Conservation (phyloP, 2,113 vertebrate genomes). For the Shinisaurus crocodilurus region DNA sequence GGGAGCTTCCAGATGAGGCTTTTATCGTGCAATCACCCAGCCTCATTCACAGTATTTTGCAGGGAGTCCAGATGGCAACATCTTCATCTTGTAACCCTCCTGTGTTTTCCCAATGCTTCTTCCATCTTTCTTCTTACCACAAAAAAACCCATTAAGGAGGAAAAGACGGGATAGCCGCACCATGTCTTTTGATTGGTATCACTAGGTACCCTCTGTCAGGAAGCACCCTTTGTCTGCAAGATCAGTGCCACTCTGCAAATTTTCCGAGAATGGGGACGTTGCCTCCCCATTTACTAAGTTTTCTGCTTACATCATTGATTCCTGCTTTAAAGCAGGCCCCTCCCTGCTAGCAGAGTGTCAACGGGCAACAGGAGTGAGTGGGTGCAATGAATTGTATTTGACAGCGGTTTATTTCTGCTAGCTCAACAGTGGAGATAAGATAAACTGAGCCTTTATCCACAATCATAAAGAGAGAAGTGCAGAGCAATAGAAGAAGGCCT, state of each 20-base stretch:
- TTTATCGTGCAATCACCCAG: too few species aligned
- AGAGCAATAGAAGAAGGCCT: neutral
- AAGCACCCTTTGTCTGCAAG: neutral
- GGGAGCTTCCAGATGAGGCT: too few species aligned
- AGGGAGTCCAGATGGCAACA: neutral
- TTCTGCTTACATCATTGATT: neutral
- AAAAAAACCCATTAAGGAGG: too few species aligned
- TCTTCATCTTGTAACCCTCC: too few species aligned
- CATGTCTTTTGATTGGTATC: too few species aligned
- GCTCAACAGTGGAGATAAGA: conserved; percentile 27
- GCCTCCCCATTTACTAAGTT: neutral
- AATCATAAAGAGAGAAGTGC: neutral
- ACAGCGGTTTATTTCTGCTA: neutral
- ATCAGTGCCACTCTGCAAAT: neutral
- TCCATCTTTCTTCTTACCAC: too few species aligned
- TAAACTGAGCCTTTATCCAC: neutral
- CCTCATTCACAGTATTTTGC: neutral
- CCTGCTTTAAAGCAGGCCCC: neutral
- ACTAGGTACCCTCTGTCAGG: too few species aligned
- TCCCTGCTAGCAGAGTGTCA: neutral
- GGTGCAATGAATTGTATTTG: neutral
- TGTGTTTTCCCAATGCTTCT: too few species aligned
- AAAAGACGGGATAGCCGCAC: too few species aligned
- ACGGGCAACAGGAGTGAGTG: neutral
- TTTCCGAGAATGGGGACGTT: neutral